phyloP scores from a whole-genome alignment of 1,140 invertebrate genomes.

The Heliconius hermathena region DNA sequence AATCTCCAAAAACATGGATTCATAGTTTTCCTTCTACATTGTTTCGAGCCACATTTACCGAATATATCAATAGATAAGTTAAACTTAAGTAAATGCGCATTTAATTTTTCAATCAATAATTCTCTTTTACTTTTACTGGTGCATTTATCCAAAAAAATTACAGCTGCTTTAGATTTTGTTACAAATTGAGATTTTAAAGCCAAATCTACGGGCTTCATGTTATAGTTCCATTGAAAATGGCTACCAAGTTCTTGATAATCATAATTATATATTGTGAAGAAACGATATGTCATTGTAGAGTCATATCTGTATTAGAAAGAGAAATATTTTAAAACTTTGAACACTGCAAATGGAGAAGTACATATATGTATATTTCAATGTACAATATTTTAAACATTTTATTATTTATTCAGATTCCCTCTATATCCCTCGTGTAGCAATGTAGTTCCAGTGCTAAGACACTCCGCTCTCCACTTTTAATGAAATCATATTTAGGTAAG shows the following conservation, averaged over 20 bases:
- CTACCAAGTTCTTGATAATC: slow-evolving; percentile 52
- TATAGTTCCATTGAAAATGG: slow-evolving; percentile 51
- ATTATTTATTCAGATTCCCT: too few relatives aligned
- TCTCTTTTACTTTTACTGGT: slow-evolving; percentile 81
- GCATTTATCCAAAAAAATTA: slow-evolving; percentile 87
- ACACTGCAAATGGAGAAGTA: too few relatives aligned
- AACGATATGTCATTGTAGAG: slow-evolving; percentile 76
- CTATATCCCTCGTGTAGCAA: too few relatives aligned
- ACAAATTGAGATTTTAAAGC: slow-evolving; percentile 44
- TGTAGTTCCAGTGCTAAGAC: too few relatives aligned
- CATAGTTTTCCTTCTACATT: slow-evolving; percentile 56
- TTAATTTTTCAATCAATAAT: slow-evolving; percentile 82
- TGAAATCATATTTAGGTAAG: too few relatives aligned
- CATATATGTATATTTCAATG: too few relatives aligned
- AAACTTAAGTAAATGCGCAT: slow-evolving; percentile 76
- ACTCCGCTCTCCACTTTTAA: too few relatives aligned
- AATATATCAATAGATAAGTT: slow-evolving; percentile 84
- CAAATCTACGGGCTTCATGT: slow-evolving; percentile 51
- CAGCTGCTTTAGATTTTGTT: slow-evolving; percentile 75
- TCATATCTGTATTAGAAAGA: slow-evolving; percentile 53
- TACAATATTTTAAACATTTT: too few relatives aligned
- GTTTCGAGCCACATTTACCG: slow-evolving; percentile 83
- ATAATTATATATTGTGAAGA: slow-evolving; percentile 68
- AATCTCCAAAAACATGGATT: slow-evolving; percentile 75
- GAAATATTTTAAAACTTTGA: neutral